phyloP scores from a whole-genome alignment of 2,797 vertebrate species.

The Pantherophis vulpinus region DNA sequence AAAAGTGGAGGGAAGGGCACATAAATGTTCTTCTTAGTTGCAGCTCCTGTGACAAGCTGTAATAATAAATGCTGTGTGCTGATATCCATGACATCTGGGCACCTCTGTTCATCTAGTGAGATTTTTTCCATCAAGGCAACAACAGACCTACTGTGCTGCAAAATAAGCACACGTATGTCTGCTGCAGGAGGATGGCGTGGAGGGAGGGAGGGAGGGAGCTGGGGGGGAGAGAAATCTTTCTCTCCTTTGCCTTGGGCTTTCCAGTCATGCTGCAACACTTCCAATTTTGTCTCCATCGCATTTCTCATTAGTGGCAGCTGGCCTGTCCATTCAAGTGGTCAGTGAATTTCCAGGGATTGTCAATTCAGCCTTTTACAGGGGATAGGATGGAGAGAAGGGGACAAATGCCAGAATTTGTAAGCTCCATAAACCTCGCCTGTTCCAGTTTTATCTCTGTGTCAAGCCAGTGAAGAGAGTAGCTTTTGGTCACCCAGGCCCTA shows the following conservation, averaged over 20 bases:
- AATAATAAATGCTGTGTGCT: neutral
- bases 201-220: neutral
- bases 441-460: neutral
- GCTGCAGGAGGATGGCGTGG: neutral
- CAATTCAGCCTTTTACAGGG: neutral
- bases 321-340: neutral
- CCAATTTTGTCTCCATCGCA: slow-evolving; percentile 9
- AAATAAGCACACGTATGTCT: neutral
- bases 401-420: slow-evolving; percentile 8
- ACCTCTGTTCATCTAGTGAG: neutral
- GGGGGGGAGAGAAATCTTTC: neutral
- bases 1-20: neutral
- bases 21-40: neutral
- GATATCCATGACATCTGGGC: neutral
- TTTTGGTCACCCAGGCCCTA: slow-evolving; percentile 46
- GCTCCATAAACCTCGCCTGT: slow-evolving; percentile 17
- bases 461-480: neutral
- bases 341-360: neutral
- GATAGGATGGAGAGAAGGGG: accelerated
- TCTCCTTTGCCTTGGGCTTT: neutral
- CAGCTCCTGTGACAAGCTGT: neutral
- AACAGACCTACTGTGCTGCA: neutral
- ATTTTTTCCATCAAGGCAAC: neutral
- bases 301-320: slow-evolving; percentile 11
- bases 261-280: neutral